phyloP scores from a whole-genome alignment of 92 coral and sea anemone genomes.

The Porites divaricata region DNA sequence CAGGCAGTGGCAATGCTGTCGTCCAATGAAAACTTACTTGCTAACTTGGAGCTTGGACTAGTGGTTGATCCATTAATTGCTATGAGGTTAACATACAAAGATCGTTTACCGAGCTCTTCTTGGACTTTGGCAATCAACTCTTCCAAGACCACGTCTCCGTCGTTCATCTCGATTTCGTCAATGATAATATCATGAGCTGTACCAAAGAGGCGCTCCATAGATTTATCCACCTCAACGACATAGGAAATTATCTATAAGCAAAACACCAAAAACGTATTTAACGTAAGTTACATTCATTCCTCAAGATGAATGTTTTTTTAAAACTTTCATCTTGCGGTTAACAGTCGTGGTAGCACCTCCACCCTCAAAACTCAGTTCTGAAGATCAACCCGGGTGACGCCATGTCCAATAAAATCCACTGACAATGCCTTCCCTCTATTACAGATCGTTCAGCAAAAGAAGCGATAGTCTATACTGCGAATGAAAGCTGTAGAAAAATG shows the following conservation, averaged over 20 bases:
- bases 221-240: neutral
- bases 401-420: no score
- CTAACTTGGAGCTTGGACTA: slow-evolving; percentile 9
- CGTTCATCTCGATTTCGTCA: neutral
- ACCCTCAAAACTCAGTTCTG: no score
- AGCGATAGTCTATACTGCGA: no score
- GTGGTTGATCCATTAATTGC: neutral
- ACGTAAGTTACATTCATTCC: no score
- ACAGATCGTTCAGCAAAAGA: no score
- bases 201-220: slow-evolving; percentile 36
- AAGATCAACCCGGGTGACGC: no score
- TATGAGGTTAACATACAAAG: slow-evolving; percentile 10
- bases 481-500: no score
- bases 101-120: slow-evolving; percentile 17
- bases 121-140: neutral
- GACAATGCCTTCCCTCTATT: no score
- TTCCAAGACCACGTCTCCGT: slow-evolving; percentile 20
- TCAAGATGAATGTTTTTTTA: no score
- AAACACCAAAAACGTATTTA: no score
- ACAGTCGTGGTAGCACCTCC: no score
- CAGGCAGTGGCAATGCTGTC: slow-evolving; percentile 17
- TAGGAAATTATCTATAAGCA: neutral
- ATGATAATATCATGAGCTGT: slow-evolving; percentile 37
- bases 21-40: slow-evolving; percentile 28
- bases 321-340: no score